These are phyloP conservation scores for Galagoides demidoff DNA, from an alignment of 2,797 vertebrate genomes.

Conservation along the genomic window DNA sequence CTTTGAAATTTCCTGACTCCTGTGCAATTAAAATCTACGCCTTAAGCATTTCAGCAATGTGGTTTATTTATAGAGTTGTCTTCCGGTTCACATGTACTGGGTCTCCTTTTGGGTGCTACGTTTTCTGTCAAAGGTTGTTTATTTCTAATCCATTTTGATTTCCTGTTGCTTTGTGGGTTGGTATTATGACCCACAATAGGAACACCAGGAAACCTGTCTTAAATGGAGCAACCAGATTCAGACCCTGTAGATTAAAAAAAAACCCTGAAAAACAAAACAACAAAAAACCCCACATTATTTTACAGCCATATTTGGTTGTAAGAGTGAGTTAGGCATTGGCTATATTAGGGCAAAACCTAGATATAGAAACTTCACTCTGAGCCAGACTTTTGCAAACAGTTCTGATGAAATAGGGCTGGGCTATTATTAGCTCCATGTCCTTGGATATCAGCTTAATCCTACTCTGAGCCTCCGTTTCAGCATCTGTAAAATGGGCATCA, in stretches of 20 bases:
- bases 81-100: conserved; percentile 75
- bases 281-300: conserved; percentile 32
- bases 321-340: conserved; percentile 62
- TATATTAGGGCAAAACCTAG: conserved; percentile 76
- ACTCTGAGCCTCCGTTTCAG: conserved; percentile 34
- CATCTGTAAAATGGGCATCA: conserved; percentile 36
- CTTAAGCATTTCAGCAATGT: conserved; percentile 70
- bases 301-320: conserved; percentile 76
- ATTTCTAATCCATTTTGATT: conserved; percentile 79
- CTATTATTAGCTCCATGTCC: not conserved
- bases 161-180: conserved; percentile 74
- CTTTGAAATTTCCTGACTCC: conserved; percentile 77
- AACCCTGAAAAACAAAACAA: not conserved
- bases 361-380: conserved; percentile 66
- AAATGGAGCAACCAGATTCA: conserved; percentile 65
- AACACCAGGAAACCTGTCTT: conserved; percentile 74
- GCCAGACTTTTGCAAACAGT: conserved; percentile 63
- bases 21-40: conserved; percentile 65
- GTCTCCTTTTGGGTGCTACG: conserved; percentile 65
- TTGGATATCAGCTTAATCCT: conserved; percentile 9
- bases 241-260: conserved; percentile 53
- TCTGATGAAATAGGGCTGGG: conserved; percentile 42
- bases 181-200: conserved; percentile 71
- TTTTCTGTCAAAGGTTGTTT: conserved; percentile 82
- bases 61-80: conserved; percentile 80